phyloP scores from a whole-genome alignment of 2,888 invertebrate genomes.

The Clivina fossor region DNA sequence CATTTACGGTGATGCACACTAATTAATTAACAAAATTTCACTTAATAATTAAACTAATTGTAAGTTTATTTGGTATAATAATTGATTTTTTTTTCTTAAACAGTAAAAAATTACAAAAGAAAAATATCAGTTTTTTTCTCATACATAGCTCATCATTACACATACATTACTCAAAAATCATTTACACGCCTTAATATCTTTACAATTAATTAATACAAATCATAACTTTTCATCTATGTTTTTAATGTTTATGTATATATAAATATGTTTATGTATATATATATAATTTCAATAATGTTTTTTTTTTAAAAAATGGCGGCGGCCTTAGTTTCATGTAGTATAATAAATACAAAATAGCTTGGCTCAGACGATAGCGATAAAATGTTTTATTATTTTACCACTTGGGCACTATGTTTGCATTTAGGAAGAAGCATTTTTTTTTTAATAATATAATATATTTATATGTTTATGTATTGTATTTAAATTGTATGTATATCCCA shows the following conservation, averaged over 20 bases:
- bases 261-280: constrained; percentile 42
- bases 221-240: constrained; percentile 45
- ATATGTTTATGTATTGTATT: too few species aligned
- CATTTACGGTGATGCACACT: too few species aligned
- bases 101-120: too few species aligned
- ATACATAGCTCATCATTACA: too few species aligned
- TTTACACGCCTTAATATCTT: constrained; percentile 31
- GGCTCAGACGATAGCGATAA: constrained; percentile 45
- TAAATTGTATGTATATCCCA: constrained; percentile 29
- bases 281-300: constrained; percentile 45
- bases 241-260: too few species aligned
- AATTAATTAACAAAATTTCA: too few species aligned
- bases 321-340: constrained; percentile 46
- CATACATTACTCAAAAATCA: constrained; percentile 29
- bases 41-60: too few species aligned
- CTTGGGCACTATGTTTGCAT: constrained; percentile 44
- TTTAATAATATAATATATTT: constrained; percentile 38
- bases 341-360: constrained; percentile 45
- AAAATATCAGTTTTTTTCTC: too few species aligned
- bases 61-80: too few species aligned
- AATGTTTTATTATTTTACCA: constrained; percentile 42
- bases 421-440: constrained; percentile 52
- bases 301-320: constrained; percentile 51
- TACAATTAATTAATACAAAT: constrained; percentile 49
- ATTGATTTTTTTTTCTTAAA: too few species aligned